Evolutionary conservation across 2,113 vertebrate species (phyloP).

Genomic region (Trachemys scripta): DNA sequence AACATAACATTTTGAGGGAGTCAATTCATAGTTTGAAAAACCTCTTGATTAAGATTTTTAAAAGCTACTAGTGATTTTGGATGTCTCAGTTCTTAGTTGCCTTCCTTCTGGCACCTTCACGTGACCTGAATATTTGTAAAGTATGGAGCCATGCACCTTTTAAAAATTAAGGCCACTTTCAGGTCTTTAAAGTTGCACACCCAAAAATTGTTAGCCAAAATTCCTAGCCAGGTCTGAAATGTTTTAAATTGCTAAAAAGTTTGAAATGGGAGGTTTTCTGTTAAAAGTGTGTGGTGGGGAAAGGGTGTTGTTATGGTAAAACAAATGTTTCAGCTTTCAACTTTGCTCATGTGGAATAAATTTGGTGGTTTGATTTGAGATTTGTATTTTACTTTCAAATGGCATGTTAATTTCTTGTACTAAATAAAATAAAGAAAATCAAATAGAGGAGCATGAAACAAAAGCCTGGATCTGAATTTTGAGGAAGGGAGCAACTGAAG

Average conservation of each 20-base stretch:
- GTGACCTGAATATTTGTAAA: neutral
- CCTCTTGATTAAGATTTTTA: neutral
- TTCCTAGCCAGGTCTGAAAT: neutral
- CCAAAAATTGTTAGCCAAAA: neutral
- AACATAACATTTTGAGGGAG: neutral
- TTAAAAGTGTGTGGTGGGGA: neutral
- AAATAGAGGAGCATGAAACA: conserved; percentile 3
- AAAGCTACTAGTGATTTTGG: neutral
- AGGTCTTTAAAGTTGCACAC: rapidly evolving
- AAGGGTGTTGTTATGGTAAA: neutral
- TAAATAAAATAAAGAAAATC: neutral
- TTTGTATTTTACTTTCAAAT: neutral
- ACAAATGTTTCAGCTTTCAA: neutral
- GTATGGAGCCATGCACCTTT: neutral
- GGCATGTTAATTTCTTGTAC: neutral
- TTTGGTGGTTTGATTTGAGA: neutral
- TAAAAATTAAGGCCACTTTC: neutral
- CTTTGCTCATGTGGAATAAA: neutral
- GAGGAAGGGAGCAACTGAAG: neutral
- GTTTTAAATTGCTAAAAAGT: neutral
- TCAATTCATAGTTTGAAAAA: neutral
- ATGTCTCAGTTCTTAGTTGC: neutral
- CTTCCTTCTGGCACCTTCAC: neutral
- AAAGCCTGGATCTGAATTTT: neutral
- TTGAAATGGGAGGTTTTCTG: neutral